Evolutionary conservation across 2,888 invertebrate species (phyloP), one percentile per base, ranked within the genome.

Genomic region (Eupithecia dodoneata): DNA sequence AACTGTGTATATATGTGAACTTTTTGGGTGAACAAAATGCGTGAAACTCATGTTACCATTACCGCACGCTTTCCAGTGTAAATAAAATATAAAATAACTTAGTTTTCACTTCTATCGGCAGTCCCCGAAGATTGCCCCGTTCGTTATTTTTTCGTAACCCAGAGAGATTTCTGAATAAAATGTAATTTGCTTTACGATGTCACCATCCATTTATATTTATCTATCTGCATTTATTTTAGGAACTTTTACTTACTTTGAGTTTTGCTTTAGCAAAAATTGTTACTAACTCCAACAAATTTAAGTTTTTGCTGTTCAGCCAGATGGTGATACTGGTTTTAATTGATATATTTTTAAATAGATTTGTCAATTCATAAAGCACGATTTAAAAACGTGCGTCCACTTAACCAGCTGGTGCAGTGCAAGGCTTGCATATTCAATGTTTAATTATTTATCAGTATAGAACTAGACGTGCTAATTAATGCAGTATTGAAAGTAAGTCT

Each of bases 401-500:
- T 65, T 70, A 75, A 69, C 41, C 9, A 18, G 59, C 47, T 72
- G 49, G 67, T 49, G 30, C 30, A 30, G 30, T 63, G 18, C 18
- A 30, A 49, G 72, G 41, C 42, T 13, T 72, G 78, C 73, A 76
- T 76, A 75, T 73, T 73, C 74, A 81, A 79, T 77, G 63, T 10
- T 4, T 70, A 75, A 71, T 73, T 76, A 52, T 45, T 63, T 76
- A 75, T 74, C 18, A 52, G 5, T 6, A 76, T 74, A 47, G 59
- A 71, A 75, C 76, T 70, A 77, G 47, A 74, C 72, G 45, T 73
- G 75, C 76, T 80, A 72, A 82, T 81, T 80, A 77, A 79, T 76
- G 65, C 77, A 3, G 44, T 73, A 78, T 77, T 78, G 80, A 81
- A 81, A 81, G 80, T 72, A 81, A 80, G 72, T 78, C 75, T 77